Percentiles rank a stretch among this genome's conserved stretches.
Evolutionary conservation across 2,888 invertebrate genomes (phyloP).

Genomic region (Protophormia terraenovae): DNA sequence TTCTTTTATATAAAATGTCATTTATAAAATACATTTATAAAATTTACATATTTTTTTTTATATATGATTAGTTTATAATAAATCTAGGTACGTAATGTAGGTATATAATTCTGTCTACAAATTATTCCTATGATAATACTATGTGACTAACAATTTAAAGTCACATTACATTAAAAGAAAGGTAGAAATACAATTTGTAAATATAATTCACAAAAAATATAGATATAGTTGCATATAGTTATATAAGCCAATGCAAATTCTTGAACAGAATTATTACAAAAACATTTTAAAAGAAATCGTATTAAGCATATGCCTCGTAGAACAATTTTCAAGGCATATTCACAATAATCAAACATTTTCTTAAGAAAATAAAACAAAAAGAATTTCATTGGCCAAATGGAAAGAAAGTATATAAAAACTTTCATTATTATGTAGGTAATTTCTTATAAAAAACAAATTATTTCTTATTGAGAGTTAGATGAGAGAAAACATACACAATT

Average conservation of each 20-base stretch:
- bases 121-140: conserved; percentile 57
- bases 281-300: conserved; percentile 41
- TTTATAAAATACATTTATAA: conserved; percentile 56
- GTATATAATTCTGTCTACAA: conserved; percentile 42
- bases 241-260: conserved; percentile 71
- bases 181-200: conserved; percentile 59
- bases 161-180: conserved; percentile 57
- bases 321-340: conserved; percentile 53
- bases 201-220: conserved; percentile 40
- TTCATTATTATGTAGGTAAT: background rate
- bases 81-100: conserved; percentile 24
- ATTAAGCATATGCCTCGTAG: conserved; percentile 39
- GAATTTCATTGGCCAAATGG: conserved; percentile 70
- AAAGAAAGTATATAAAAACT: conserved; percentile 58
- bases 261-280: conserved; percentile 73
- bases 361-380: conserved; percentile 69
- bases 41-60: conserved; percentile 62
- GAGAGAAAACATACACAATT: conserved; percentile 26
- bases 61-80: conserved; percentile 54
- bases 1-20: conserved; percentile 51
- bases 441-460: conserved; percentile 30
- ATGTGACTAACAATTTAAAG: conserved; percentile 58
- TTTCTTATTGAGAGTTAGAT: conserved; percentile 3
- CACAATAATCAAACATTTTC: conserved; percentile 55
- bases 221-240: background rate